Evolutionary conservation across 2,888 invertebrate species (phyloP), one percentile per base, ranked within the genome.

Genomic region (Salpingus planirostris): DNA sequence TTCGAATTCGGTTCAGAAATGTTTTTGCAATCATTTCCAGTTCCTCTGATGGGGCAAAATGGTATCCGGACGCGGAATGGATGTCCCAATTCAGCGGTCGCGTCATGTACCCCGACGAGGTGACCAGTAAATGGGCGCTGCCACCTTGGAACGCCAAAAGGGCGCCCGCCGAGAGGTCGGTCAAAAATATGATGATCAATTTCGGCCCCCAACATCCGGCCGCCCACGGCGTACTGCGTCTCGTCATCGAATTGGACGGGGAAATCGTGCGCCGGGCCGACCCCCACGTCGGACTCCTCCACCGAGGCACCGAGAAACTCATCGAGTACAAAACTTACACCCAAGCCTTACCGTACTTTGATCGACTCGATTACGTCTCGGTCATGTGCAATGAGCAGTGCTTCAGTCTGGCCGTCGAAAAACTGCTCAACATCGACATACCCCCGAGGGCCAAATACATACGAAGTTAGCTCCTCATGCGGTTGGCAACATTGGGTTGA

Each of bases 181-280:
- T 54, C 7, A 38, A 46, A 36, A 58, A 52, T 35, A 46, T 55
- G 41, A 24, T 47, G 1, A 28, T 90, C 8, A 92, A 92, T 60
- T 90, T 90, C 61, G 91, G 91, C 0, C 91, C 91, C 0, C 82
- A 83, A 45, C 91, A 91, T 68, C 91, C 91, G 2, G 88, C 91
- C 2, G 91, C 91, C 22, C 91, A 92, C 56, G 91, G 91, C 4
- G 90, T 90, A 21, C 66, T 91, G 13, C 73, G 90, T 28, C 66
- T 91, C 27, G 77, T 92, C 5, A 60, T 88, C 12, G 78, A 85
- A 51, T 60, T 92, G 27, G 85, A 89, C 41, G 89, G 87, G 24
- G 90, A 92, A 74, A 74, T 76, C 3, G 81, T 92, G 0, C 63
- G 80, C 13, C 66, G 80, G 42, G 78, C 85, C 2, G 86, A 88